Percentiles rank a stretch among this genome's conserved stretches.
Conservation (phyloP, 1,140 invertebrate genomes). For the Periplaneta americana region DNA sequence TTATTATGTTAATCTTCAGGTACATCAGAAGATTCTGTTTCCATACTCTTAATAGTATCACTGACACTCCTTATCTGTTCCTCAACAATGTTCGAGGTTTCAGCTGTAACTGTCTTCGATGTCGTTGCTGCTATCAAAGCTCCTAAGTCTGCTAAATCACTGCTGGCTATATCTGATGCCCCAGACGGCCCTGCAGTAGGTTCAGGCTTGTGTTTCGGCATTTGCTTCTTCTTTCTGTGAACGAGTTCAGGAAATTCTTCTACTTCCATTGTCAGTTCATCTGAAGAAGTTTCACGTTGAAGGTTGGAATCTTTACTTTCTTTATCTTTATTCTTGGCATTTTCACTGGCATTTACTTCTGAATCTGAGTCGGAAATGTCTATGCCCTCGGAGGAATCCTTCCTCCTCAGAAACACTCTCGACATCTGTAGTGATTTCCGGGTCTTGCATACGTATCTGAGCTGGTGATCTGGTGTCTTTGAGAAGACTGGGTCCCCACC, state of each 20-base stretch:
- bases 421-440: slow-evolving; percentile 10
- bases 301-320: neutral
- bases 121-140: neutral
- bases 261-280: neutral
- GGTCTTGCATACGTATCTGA: slow-evolving; percentile 6
- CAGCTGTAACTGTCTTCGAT: neutral
- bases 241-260: neutral
- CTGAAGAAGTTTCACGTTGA: neutral
- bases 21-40: neutral
- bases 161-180: neutral
- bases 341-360: neutral
- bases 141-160: neutral
- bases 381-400: neutral
- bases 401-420: slow-evolving; percentile 13
- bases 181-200: neutral
- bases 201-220: neutral
- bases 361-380: neutral
- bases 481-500: slow-evolving; percentile 9
- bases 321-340: neutral
- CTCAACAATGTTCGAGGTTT: neutral
- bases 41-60: neutral
- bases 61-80: neutral
- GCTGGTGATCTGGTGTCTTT: neutral
- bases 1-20: neutral
- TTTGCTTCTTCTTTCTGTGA: neutral